Conservation (phyloP, 2,113 vertebrate genomes). For the Centropus unirufus region DNA sequence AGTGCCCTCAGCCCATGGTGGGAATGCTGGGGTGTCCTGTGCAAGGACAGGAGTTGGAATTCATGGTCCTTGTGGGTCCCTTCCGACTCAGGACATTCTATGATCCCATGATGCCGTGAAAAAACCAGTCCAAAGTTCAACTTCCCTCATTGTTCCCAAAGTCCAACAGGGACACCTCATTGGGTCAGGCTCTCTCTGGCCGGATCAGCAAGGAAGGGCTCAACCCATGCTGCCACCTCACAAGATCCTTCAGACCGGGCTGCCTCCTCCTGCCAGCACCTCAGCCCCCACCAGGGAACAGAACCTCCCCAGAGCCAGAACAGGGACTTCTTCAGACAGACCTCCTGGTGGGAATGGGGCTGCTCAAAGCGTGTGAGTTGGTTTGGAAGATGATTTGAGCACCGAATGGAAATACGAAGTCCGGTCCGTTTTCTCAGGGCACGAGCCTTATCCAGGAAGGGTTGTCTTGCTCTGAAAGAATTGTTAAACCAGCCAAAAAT, state of each 20-base stretch:
- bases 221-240: not conserved
- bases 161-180: not conserved
- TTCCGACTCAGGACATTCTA: too few relatives aligned
- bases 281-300: too few relatives aligned
- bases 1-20: too few relatives aligned
- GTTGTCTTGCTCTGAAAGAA: not conserved
- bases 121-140: not conserved
- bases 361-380: not conserved
- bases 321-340: too few relatives aligned
- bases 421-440: not conserved
- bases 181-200: rapidly evolving
- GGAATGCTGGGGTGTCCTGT: too few relatives aligned
- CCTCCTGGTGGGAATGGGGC: not conserved
- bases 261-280: not conserved
- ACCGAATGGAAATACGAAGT: not conserved
- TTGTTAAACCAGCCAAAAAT: not conserved
- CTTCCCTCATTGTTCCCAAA: too few relatives aligned
- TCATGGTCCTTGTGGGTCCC: too few relatives aligned
- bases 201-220: rapidly evolving
- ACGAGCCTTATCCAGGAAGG: not conserved
- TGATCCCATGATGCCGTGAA: too few relatives aligned
- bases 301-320: not conserved
- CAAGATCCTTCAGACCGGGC: too few relatives aligned
- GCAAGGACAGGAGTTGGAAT: too few relatives aligned
- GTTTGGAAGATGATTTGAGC: not conserved